Evolutionary conservation across 2,888 invertebrate species (phyloP).

Genomic region (Ditula angustiorana): DNA sequence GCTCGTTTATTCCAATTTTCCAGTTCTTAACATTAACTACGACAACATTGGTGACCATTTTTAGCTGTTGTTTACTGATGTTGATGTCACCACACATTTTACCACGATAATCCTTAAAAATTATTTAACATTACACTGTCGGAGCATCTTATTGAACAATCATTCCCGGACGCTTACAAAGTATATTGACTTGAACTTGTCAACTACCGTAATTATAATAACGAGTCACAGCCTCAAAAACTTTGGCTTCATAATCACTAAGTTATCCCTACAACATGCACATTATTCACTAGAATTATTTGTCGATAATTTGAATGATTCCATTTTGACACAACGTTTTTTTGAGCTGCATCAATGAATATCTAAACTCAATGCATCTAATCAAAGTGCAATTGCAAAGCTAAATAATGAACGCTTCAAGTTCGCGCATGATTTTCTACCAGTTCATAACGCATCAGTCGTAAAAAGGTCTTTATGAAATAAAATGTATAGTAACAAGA

Average conservation of each 20-base stretch:
- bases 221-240: slow-evolving; percentile 37
- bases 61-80: background rate
- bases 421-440: background rate
- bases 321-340: slow-evolving; percentile 21
- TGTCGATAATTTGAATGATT: slow-evolving; percentile 25
- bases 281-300: slow-evolving; percentile 25
- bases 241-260: slow-evolving; percentile 33
- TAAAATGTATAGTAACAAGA: background rate
- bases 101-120: slow-evolving; percentile 4
- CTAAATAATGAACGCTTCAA: background rate
- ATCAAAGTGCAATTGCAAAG: background rate
- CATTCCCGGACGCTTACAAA: slow-evolving; percentile 1
- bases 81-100: background rate
- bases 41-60: background rate
- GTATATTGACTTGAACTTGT: slow-evolving; percentile 28
- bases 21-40: background rate
- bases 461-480: background rate
- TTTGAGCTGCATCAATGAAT: slow-evolving; percentile 18
- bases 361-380: background rate
- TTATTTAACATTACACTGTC: slow-evolving; percentile 1
- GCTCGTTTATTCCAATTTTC: background rate
- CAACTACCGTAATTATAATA: slow-evolving; percentile 18
- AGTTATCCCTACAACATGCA: slow-evolving; percentile 31
- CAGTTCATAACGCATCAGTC: background rate
- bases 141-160: slow-evolving; percentile 2